Evolutionary conservation across 2,113 vertebrate species (phyloP).

Genomic region (Pimephales promelas): DNA sequence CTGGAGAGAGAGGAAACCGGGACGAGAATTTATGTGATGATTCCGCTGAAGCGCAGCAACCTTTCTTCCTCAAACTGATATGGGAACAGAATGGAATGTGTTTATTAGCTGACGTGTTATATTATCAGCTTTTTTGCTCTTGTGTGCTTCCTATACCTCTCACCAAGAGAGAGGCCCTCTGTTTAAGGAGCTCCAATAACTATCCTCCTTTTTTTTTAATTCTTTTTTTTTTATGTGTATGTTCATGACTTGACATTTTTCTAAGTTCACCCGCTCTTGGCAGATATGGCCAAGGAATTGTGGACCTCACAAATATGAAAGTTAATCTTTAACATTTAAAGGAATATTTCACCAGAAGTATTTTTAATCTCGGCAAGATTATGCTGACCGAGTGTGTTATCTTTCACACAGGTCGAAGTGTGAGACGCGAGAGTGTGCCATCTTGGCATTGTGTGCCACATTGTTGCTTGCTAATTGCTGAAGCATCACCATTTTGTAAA

Average conservation of each 20-base stretch:
- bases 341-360: background rate
- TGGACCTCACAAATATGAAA: background rate
- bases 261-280: background rate
- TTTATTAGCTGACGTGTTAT: slow-evolving; percentile 22
- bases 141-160: background rate
- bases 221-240: background rate
- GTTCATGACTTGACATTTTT: background rate
- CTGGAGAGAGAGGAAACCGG: slow-evolving; percentile 50
- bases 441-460: background rate
- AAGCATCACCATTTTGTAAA: slow-evolving; percentile 12
- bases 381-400: background rate
- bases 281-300: background rate
- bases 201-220: background rate
- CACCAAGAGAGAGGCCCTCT: background rate
- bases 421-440: background rate
- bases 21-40: slow-evolving; percentile 54
- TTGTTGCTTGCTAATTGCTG: background rate
- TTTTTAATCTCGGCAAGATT: background rate
- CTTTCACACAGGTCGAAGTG: background rate
- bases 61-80: slow-evolving; percentile 28
- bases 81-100: slow-evolving; percentile 1
- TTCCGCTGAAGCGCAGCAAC: slow-evolving; percentile 59
- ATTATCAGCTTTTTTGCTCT: background rate
- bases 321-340: background rate
- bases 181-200: background rate